phyloP scores from a whole-genome alignment of 2,113 vertebrate genomes.

The Microtus montanus region DNA sequence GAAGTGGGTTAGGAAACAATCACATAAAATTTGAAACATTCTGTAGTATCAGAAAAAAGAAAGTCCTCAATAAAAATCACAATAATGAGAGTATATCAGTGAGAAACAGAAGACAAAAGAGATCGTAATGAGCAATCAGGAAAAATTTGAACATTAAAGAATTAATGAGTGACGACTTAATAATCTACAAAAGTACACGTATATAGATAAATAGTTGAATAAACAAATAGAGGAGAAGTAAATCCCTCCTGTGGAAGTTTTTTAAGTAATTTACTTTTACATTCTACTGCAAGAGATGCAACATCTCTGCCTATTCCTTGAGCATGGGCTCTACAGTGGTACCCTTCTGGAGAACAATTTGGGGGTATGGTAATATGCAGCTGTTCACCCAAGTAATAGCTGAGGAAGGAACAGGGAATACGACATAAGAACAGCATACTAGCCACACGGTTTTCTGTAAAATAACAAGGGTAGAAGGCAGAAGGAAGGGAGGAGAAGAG shows the following conservation, averaged over 20 bases:
- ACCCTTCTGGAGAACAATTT: background rate
- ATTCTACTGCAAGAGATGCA: background rate
- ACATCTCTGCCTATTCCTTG: background rate
- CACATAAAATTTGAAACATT: background rate
- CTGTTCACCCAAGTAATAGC: background rate
- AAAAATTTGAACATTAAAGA: background rate
- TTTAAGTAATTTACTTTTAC: background rate
- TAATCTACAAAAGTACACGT: background rate
- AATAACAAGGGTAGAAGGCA: background rate
- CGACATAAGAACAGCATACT: background rate
- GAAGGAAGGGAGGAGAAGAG: background rate
- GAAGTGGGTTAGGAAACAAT: background rate
- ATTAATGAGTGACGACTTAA: background rate
- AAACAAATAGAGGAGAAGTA: background rate
- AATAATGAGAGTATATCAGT: background rate
- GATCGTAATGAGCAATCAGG: background rate
- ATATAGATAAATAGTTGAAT: background rate
- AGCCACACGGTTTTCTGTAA: background rate
- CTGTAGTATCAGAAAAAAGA: background rate
- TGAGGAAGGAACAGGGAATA: background rate
- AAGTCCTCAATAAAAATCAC: constrained; percentile 2
- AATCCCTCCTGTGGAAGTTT: background rate
- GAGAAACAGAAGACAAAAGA: background rate
- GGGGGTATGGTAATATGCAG: background rate
- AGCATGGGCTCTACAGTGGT: background rate